These are phyloP conservation scores for Pocillopora damicornis DNA, from an alignment of 64 coral and sea anemone genomes.

Conservation along the genomic window DNA sequence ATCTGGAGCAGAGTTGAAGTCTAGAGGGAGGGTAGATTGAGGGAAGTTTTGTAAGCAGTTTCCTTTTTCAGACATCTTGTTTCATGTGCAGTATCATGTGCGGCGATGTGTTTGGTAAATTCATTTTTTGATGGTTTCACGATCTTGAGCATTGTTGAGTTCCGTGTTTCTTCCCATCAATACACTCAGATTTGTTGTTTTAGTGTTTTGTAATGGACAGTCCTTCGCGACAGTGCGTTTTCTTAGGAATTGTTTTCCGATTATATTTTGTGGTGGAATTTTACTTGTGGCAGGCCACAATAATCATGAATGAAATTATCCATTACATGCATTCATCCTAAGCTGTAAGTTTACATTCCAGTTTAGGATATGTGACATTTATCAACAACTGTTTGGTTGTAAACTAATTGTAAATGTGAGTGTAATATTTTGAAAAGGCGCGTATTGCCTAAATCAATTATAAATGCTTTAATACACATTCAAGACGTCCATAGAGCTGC, in stretches of 20 bases:
- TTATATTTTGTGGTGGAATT: constrained; percentile 1
- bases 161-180: too few species aligned
- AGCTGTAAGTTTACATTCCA: neutral
- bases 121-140: too few species aligned
- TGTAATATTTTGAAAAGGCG: too few species aligned
- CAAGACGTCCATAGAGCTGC: too few species aligned
- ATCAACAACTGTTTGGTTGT: neutral
- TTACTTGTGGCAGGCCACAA: constrained; percentile 32
- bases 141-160: too few species aligned
- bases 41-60: too few species aligned
- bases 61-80: too few species aligned
- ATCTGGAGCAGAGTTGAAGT: neutral
- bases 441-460: too few species aligned
- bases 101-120: too few species aligned
- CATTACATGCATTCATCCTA: neutral
- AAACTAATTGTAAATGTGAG: neutral
- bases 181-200: too few species aligned
- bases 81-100: too few species aligned
- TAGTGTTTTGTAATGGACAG: neutral
- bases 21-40: neutral
- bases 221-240: neutral
- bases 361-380: neutral
- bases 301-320: neutral
- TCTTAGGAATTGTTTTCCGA: neutral
- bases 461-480: too few species aligned